Evolutionary conservation across 2,113 vertebrate species (phyloP).

Genomic region (Narcine bancroftii): DNA sequence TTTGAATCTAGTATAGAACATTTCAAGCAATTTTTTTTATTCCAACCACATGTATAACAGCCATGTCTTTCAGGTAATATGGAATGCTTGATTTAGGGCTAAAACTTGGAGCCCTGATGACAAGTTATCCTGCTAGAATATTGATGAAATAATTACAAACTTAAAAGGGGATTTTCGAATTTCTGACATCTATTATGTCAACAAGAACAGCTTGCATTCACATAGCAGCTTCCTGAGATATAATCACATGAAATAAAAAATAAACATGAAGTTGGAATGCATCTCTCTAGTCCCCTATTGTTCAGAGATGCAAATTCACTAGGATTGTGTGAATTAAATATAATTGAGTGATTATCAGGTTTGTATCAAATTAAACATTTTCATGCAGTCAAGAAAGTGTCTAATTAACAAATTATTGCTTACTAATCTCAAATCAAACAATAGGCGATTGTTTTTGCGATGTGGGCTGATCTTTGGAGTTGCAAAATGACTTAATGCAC

Average conservation of each 20-base stretch:
- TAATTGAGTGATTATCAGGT: neutral
- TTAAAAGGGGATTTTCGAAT: neutral
- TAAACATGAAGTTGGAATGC: neutral
- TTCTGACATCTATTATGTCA: neutral
- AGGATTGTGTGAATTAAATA: neutral
- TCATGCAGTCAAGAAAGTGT: neutral
- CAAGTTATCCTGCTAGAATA: neutral
- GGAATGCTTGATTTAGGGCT: neutral
- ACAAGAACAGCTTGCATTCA: neutral
- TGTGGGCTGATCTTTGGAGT: neutral
- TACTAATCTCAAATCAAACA: neutral
- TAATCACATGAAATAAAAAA: neutral
- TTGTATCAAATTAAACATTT: conserved; percentile 10
- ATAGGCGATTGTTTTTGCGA: neutral
- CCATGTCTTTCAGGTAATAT: neutral
- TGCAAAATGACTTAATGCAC: neutral
- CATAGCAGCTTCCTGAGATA: neutral
- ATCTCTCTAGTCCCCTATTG: neutral
- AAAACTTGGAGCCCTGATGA: neutral
- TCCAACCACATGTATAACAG: neutral
- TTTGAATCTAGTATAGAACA: neutral
- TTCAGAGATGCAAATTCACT: neutral
- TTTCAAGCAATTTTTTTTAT: neutral
- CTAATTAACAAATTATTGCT: neutral
- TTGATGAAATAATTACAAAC: neutral